These are phyloP conservation scores for Morelia viridis DNA, from an alignment of 2,797 vertebrate species.

Conservation along the genomic window DNA sequence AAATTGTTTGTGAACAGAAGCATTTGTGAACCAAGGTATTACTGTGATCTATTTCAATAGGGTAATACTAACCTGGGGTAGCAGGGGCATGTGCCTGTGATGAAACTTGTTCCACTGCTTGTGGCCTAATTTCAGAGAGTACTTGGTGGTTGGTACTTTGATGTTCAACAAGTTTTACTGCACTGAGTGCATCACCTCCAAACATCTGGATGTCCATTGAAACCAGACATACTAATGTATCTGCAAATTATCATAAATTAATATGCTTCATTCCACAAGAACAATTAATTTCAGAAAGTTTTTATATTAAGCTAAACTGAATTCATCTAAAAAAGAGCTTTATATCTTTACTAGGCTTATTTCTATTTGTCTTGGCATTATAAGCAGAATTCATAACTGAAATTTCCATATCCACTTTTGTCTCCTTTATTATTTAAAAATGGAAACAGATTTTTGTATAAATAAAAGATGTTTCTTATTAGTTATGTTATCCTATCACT, in stretches of 20 bases:
- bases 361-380: neutral
- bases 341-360: neutral
- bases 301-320: neutral
- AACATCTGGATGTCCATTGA: constrained; percentile 98
- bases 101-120: constrained; percentile 90
- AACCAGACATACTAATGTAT: constrained; percentile 93
- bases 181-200: constrained; percentile 92
- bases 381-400: neutral
- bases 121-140: constrained; percentile 90
- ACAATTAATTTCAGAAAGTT: neutral
- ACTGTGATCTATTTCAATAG: neutral
- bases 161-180: constrained; percentile 95
- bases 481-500: neutral
- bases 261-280: constrained; percentile 41
- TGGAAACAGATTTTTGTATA: constrained; percentile 5
- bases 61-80: constrained; percentile 74
- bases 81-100: constrained; percentile 80
- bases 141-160: constrained; percentile 87
- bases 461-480: neutral
- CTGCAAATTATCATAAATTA: constrained; percentile 72
- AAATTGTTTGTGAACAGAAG: too few species aligned
- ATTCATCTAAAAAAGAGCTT: neutral
- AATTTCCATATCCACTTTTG: neutral
- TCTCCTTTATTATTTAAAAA: neutral
- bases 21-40: too few species aligned